A percentile compares a stretch with the other conserved stretches of the same genome.
phyloP scores from a whole-genome alignment of 2,113 vertebrate species.

The Uria aalge region DNA sequence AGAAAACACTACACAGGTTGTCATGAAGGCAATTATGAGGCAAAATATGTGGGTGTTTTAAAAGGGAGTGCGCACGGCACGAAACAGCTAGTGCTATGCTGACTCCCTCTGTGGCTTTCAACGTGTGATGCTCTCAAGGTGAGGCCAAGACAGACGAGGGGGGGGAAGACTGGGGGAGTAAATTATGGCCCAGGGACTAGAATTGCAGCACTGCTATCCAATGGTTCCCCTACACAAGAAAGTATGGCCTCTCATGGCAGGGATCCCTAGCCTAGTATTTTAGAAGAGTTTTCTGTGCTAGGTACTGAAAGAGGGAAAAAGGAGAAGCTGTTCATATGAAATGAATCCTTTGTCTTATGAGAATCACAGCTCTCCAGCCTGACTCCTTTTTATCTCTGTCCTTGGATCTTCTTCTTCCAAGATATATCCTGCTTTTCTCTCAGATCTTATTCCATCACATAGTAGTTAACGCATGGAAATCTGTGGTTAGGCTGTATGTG shows the following conservation, averaged over 20 bases:
- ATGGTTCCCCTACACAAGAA: background rate
- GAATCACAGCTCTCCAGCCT: background rate
- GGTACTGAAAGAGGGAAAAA: background rate
- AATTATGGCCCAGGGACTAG: background rate
- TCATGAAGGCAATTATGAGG: background rate
- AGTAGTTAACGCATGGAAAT: background rate
- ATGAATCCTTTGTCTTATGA: background rate
- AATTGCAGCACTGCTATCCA: background rate
- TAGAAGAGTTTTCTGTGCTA: background rate
- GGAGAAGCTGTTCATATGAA: background rate
- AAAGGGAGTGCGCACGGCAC: fast-evolving
- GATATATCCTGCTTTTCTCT: background rate
- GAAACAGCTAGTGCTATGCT: background rate
- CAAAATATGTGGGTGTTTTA: background rate
- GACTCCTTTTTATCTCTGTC: background rate
- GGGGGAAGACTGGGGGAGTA: background rate
- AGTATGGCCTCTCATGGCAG: background rate
- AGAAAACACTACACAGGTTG: background rate
- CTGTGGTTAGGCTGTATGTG: background rate
- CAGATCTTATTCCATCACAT: background rate
- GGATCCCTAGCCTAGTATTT: background rate
- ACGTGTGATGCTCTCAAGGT: background rate
- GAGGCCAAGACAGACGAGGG: background rate
- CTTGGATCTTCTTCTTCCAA: background rate
- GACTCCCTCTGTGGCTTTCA: background rate